phyloP scores from a whole-genome alignment of 2,797 vertebrate genomes.

The Catharus ustulatus region DNA sequence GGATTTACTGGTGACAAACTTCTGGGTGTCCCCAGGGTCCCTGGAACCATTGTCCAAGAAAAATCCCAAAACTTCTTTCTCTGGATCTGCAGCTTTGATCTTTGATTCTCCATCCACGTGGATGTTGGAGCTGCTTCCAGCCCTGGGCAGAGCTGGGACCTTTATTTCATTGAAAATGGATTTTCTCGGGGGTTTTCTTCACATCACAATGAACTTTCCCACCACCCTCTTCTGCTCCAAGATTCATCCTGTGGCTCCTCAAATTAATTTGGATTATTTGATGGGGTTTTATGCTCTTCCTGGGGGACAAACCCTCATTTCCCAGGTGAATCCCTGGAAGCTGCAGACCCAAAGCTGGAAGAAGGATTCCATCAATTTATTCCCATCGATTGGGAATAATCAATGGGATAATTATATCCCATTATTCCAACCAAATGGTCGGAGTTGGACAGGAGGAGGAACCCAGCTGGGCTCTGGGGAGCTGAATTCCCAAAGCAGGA shows the following conservation, averaged over 20 bases:
- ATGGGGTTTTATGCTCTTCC: neutral
- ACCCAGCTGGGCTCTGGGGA: neutral
- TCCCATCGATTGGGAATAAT: neutral
- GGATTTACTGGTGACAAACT: neutral
- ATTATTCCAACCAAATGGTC: neutral
- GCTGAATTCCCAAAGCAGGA: neutral
- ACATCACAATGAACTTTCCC: rapidly evolving
- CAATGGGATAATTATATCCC: too few relatives aligned
- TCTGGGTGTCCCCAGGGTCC: neutral
- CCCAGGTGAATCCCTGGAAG: neutral
- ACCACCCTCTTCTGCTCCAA: neutral
- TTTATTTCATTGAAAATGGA: neutral
- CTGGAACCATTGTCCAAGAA: neutral
- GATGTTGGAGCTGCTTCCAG: neutral
- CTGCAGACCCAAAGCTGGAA: neutral
- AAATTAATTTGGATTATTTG: neutral
- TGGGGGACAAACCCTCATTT: neutral
- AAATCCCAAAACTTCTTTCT: neutral
- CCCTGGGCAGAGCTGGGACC: neutral
- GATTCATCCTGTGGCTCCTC: neutral
- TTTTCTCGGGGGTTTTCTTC: neutral
- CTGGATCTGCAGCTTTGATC: neutral
- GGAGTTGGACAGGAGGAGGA: neutral
- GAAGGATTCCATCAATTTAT: neutral
- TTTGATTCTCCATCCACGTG: neutral